Evolutionary conservation across 2,888 invertebrate genomes (phyloP).

Genomic region (Hirtodrosophila histrioides): DNA sequence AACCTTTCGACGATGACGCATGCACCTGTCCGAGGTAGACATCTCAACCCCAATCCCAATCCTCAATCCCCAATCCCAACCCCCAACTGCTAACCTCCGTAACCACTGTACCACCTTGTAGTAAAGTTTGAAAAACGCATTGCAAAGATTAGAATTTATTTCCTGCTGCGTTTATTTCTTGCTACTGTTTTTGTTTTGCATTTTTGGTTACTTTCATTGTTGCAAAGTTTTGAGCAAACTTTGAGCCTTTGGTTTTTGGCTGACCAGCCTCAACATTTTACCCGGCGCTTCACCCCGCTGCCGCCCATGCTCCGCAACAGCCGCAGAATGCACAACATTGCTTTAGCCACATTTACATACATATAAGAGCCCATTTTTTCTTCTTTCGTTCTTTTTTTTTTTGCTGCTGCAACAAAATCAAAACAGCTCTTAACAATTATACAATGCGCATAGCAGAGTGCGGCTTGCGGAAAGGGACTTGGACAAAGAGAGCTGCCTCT

Average conservation of each 20-base stretch:
- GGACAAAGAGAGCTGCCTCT: conserved; percentile 30
- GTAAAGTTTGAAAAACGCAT: conserved; percentile 32
- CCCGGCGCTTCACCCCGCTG: not conserved
- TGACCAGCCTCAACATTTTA: conserved; percentile 30
- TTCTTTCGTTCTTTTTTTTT: conserved; percentile 1
- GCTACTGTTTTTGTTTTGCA: conserved; percentile 20
- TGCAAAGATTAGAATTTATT: conserved; percentile 59
- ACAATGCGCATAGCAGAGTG: conserved; percentile 5
- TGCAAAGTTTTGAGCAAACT: conserved; percentile 43
- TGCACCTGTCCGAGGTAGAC: conserved; percentile 55
- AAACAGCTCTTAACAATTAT: conserved; percentile 50
- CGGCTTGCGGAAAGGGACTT: not conserved
- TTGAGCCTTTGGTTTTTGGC: conserved; percentile 37
- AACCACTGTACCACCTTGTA: not conserved
- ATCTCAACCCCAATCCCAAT: no score
- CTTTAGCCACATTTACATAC: conserved; percentile 31
- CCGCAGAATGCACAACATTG: conserved; percentile 39
- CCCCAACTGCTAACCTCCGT: not conserved
- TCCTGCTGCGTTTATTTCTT: conserved; percentile 38
- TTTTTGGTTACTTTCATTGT: conserved; percentile 38
- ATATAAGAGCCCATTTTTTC: not conserved
- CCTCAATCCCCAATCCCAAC: not conserved
- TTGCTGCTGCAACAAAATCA: conserved; percentile 31
- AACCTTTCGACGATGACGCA: conserved; percentile 71
- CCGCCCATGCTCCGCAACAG: not conserved